Evolutionary conservation across 1,140 invertebrate genomes (phyloP), one percentile per base, ranked within the genome.

Genomic region (Bacillus rossius): DNA sequence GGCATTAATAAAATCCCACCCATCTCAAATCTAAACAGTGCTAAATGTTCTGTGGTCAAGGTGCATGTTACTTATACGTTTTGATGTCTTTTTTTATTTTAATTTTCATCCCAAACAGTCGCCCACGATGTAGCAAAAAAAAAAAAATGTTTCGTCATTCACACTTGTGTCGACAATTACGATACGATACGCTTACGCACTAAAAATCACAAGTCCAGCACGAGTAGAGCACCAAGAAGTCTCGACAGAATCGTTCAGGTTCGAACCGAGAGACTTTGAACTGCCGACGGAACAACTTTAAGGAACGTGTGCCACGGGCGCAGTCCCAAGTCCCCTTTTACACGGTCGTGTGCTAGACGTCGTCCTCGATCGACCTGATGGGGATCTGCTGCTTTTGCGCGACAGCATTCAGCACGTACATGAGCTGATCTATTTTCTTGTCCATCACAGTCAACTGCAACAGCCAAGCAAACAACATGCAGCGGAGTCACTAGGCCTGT

Each of bases 371-470:
- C n/a, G 66, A 63, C 25, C 62, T 65, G 40, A 64, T 64, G 13
- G 77, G 73, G 61, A 78, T 74, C 57, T 79, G 77, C 65, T 82
- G 80, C 65, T 80, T 80, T 67, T 84, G 79, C 49, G 81, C 78
- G 43, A 86, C 60, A 13, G 79, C 77, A 68, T 85, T 87, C 38
- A 87, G 68, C 26, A 86, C 76, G 63, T 84, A 80, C 22, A 86
- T 73, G 55, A 86, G 70, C 61, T 86, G 81, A 68, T 88, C 85
- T 57, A 87, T 65, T 71, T 88, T 88, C 69, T 84, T 84, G 67
- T 87, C 85, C 79, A 87, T 82, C 55, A 81, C 76, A 54, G 80
- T 78, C 64, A 87, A 71, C 85, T 88, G 76, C 52, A 79, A 77
- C 54, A 65, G 29, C 17, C 34, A 25, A 19, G 45, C 25, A 26